Evolutionary conservation across 2,888 invertebrate species (phyloP).

Genomic region (Camponotus fellah): DNA sequence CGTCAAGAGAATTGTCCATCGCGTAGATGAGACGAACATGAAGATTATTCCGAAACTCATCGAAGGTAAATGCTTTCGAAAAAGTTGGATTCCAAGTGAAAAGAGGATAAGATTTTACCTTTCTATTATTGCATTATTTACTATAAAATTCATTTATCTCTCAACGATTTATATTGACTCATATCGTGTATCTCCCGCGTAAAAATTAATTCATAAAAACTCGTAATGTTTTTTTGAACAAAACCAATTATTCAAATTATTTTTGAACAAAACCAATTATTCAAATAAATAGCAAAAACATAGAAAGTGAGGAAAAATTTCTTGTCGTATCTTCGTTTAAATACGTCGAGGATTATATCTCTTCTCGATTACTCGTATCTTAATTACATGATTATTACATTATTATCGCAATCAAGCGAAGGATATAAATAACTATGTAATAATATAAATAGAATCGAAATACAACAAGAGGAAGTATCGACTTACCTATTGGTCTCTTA

Average conservation of each 20-base stretch:
- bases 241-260: background rate
- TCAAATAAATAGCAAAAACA: background rate
- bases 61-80: conserved; percentile 26
- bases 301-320: background rate
- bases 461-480: background rate
- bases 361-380: background rate
- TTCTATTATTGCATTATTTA: background rate
- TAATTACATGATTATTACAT: background rate
- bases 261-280: background rate
- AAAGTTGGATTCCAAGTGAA: conserved; percentile 1
- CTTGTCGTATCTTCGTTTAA: background rate
- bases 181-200: background rate
- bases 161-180: background rate
- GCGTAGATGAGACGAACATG: conserved; percentile 40
- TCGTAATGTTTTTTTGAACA: background rate
- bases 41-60: conserved; percentile 19
- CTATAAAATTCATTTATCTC: background rate
- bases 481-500: conserved; percentile 23
- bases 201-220: conserved; percentile 17
- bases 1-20: conserved; percentile 31
- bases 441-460: background rate
- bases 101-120: background rate
- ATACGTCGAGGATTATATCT: background rate
- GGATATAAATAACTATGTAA: background rate
- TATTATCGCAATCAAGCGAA: background rate